Conservation (phyloP, 2,888 invertebrate genomes). For the Clivina fossor region DNA sequence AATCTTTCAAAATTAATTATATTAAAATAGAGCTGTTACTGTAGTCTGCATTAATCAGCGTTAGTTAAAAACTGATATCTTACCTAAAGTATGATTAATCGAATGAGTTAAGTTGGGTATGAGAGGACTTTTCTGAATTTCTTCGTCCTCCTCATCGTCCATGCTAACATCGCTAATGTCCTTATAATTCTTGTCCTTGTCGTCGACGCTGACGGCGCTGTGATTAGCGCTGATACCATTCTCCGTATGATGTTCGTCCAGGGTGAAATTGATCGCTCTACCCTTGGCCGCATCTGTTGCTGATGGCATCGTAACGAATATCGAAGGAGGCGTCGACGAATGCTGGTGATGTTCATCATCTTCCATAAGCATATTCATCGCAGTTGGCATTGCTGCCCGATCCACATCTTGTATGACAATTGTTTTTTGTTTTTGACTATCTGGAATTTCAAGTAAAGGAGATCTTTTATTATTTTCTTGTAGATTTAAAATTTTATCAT, state of each 20-base stretch:
- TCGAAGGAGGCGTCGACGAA: no score
- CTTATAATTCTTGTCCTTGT: slow-evolving; percentile 44
- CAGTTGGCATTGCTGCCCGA: no score
- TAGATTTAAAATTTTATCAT: no score
- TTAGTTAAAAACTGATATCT: no score
- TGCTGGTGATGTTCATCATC: slow-evolving; percentile 43
- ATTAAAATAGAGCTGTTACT: no score
- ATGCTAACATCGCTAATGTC: slow-evolving; percentile 81
- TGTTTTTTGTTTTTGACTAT: no score
- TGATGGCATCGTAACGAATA: slow-evolving; percentile 7
- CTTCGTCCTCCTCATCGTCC: slow-evolving; percentile 64
- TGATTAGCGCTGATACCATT: slow-evolving; percentile 45
- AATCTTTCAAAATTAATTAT: no score
- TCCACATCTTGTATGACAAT: no score
- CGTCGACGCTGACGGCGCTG: slow-evolving; percentile 24
- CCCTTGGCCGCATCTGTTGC: slow-evolving; percentile 39
- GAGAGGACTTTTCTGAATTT: slow-evolving; percentile 46
- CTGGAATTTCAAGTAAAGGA: no score
- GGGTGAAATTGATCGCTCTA: slow-evolving; percentile 49
- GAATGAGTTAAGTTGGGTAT: slow-evolving; percentile 5
- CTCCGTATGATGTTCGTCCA: slow-evolving; percentile 43
- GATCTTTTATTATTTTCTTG: no score
- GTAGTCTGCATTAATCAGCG: no score
- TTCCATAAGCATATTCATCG: slow-evolving; percentile 48
- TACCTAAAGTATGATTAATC: slow-evolving; percentile 23